Evolutionary conservation across 2,888 invertebrate species (phyloP), one percentile per base, ranked within the genome.

Genomic region (Agelastica alni): DNA sequence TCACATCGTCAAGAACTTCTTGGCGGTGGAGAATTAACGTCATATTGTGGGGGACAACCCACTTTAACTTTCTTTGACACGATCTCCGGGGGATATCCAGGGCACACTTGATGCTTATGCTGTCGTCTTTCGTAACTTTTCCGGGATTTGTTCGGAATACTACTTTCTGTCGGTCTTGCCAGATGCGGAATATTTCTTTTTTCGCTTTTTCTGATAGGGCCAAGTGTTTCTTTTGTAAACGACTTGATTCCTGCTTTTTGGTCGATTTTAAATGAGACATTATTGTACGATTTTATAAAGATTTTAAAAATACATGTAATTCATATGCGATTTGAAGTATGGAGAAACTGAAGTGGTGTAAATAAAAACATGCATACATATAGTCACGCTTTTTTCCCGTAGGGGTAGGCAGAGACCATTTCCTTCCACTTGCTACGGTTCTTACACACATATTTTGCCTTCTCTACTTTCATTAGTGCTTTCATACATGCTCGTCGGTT

Each of bases 121-220:
- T 52, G 18, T 45, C 31, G 13, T 10, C 36, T 30, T 13, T 44
- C 20, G 9, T 51, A 51, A 51, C 31, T 37, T 45, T 52, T 52
- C 20, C 37, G 10, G 37, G 17, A n/a, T n/a, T 16, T 34, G 14
- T 3, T 34, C 16, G 9, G 7, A n/a, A 14, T 3, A 12, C 14
- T 12, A 2, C n/a, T 36, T 36, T 16, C 17, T 36, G 20, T 12
- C 12, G 37, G 13, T 10, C 20, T 39, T 39, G 5, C 12, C n/a
- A 39, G 7, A 39, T 18, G 3, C 37, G 37, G 5, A 20, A 39
- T 12, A 39, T 7, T 20, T 10, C 3, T 16, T 36, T 36, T 17
- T 9, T 10, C 20, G 26, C 26, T 10, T 12, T 20, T n/a, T 10
- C 10, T 20, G 13, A 10, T 10, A 3, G 16, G 17, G 12, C 16